Base-by-base conservation (phyloP, 2,888 invertebrate genomes). In the Pocota personata region DNA sequence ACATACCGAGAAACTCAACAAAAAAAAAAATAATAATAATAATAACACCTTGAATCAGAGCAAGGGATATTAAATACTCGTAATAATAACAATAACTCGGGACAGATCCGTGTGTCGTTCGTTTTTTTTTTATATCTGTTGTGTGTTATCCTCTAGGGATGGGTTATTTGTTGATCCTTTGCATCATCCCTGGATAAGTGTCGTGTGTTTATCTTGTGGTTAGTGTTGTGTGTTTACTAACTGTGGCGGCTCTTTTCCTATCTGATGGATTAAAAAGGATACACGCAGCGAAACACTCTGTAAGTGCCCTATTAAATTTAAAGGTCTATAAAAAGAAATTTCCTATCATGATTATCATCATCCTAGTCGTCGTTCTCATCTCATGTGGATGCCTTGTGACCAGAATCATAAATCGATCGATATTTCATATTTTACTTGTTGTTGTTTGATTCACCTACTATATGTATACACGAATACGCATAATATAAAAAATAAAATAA, bases 361-460 rank as follows among this genome's bases (percentile, higher is more conserved):
- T n/a, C n/a, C n/a, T n/a, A n/a, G n/a, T n/a, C n/a, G n/a, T 75
- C 50, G 14, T 50, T 69, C 6, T 12, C 57, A 16, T 58, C 57
- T 43, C 75, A 57, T 72, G 62, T 27, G 24, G 24, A 57, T 57
- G 24, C 52, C 52, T 60, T 46, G 75, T 80, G 80, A 86, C 75
- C 40, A 77, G 77, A 72, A 72, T 77, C 77, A 86, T 86, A 80
- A 82, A 67, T 77, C 80, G 75, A 86, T 86, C 86, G 82, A 86
- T 86, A 77, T 77, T 82, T 73, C 72, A 72, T 72, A 66, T 60
- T 86, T 76, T 43, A 75, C 50, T 79, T 62, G 55, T 75, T 57
- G 48, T 58, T 67, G 73, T 19, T 48, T 75, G 87, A 78, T 62
- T 69, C 69, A 57, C 66, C 72, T 77, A 67, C 60, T 48, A 24